Base-by-base conservation (phyloP, 2,888 invertebrate genomes). In the Drosophila imparisetae region DNA sequence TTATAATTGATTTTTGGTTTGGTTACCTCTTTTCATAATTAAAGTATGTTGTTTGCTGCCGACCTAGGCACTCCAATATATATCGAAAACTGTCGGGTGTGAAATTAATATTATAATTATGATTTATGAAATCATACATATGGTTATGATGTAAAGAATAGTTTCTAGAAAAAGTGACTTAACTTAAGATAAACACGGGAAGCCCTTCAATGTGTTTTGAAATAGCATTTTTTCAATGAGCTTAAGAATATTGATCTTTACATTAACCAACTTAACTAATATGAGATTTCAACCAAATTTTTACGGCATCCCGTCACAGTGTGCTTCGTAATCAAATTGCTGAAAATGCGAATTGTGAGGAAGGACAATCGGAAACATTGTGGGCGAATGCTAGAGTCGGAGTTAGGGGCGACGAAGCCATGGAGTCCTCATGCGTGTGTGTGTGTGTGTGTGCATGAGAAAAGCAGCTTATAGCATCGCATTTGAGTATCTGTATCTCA, bases 271-370 rank as follows among this genome's bases (percentile, higher is more conserved):
- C 13, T 29, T 55, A 40, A 21, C 2, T 30, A 8, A 21, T 30
- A 42, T 3, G 1, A 0, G 7, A 15, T 18, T 10, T 18, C 1
- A 45, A 7, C 0, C 18, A 49, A 6, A 45, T 18, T 15, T 53
- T 49, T 4, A 27, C 2, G 15, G 45, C 10, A 45, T 27, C 6
- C 50, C 4, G 49, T 4, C 18, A 57, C 86, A 86, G 73, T 78
- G 82, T 82, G 80, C 77, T 45, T 55, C 61, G 77, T 85, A 87
- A 86, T 85, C 87, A 89, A 87, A 87, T 86, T 87, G 84, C 80
- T 81, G 75, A 78, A 83, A 88, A 86, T 78, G 72, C 75, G 70
- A 67, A 81, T 72, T 69, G 72, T 40, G 62, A 62, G 58, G 62
- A 65, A 72, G 83, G 74, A 75, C 73, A 74, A 73, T 86, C 74